These are phyloP conservation scores for Silurus lanzhouensis DNA, from an alignment of 2,797 vertebrate species.

Conservation along the genomic window DNA sequence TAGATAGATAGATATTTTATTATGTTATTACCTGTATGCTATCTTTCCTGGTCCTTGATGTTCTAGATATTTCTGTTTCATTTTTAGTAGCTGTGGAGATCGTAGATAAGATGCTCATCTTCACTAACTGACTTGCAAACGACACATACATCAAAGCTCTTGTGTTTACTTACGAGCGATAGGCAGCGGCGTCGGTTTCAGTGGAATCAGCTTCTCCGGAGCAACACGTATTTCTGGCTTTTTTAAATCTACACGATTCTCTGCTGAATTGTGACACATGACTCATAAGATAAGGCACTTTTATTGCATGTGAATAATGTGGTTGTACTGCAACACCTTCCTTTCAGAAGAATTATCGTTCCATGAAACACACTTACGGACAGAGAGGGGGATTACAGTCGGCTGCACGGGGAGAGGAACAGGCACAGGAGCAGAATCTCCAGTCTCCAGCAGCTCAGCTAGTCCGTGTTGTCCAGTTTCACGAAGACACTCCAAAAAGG, in stretches of 20 bases:
- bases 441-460: slow-evolving; percentile 68
- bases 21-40: slow-evolving; percentile 67
- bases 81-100: slow-evolving; percentile 63
- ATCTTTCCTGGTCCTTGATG: slow-evolving; percentile 61
- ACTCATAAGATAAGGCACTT: neutral
- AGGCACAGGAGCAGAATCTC: slow-evolving; percentile 46
- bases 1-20: neutral
- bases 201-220: slow-evolving; percentile 17
- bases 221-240: slow-evolving; percentile 24
- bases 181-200: slow-evolving; percentile 39
- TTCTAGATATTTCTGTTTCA: slow-evolving; percentile 39
- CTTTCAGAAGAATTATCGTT: neutral
- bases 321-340: neutral
- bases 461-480: slow-evolving; percentile 78
- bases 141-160: no score
- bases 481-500: slow-evolving; percentile 82
- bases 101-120: neutral
- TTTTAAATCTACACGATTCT: slow-evolving; percentile 34
- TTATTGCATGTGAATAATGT: neutral
- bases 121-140: neutral
- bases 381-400: slow-evolving; percentile 62
- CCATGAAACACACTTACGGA: slow-evolving; percentile 65
- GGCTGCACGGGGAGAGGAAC: slow-evolving; percentile 51
- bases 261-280: slow-evolving; percentile 48
- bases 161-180: slow-evolving; percentile 57